Conservation (phyloP, 2,113 vertebrate species). For the Cyanocitta stelleri region DNA sequence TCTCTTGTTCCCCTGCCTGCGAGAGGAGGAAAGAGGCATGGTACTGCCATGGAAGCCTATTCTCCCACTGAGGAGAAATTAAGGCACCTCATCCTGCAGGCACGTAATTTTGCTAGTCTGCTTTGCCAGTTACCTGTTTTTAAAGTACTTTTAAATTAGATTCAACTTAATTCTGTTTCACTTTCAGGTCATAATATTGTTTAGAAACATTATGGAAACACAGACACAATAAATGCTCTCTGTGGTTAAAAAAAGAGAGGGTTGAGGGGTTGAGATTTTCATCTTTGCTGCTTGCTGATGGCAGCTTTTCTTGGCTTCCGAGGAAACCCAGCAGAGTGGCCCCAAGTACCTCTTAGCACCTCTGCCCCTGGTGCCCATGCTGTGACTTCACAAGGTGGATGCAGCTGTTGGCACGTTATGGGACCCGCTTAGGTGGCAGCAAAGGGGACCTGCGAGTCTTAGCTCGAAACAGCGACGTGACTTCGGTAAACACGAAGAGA, state of each 20-base stretch:
- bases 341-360: background rate
- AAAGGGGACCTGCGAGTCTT: background rate
- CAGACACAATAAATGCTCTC: background rate
- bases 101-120: background rate
- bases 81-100: conserved; percentile 4
- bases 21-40: background rate
- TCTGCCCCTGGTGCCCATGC: background rate
- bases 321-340: background rate
- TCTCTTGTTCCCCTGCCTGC: background rate
- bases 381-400: background rate
- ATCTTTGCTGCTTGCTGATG: background rate
- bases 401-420: rapidly evolving
- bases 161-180: conserved; percentile 23
- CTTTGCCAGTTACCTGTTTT: conserved; percentile 36
- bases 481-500: background rate
- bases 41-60: background rate
- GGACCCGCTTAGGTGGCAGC: background rate
- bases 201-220: conserved; percentile 14
- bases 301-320: background rate
- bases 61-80: background rate
- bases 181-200: conserved; percentile 19
- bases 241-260: background rate
- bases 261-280: background rate
- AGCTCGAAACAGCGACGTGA: background rate
- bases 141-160: conserved; percentile 49